Percentiles rank a stretch among this genome's conserved stretches.
These are phyloP conservation scores for Loris lydekkerianus DNA, from an alignment of 2,797 vertebrate genomes.

Conservation along the genomic window DNA sequence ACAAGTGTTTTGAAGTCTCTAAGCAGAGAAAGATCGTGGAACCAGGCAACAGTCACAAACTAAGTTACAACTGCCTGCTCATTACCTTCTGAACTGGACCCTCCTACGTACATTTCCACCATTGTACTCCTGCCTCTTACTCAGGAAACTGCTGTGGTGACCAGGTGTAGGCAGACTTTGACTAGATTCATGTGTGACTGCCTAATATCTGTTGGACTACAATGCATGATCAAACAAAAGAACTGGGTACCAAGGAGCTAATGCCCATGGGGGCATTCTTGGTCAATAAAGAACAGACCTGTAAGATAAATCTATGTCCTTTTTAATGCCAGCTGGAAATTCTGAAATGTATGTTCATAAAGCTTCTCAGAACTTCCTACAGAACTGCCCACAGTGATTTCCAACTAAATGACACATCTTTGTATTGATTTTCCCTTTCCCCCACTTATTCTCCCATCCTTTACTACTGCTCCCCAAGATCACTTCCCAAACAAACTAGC, in stretches of 20 bases:
- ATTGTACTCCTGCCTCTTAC: not conserved
- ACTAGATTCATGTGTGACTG: not conserved
- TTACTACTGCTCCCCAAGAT: not conserved
- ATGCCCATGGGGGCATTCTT: not conserved
- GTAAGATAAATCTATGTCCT: not conserved
- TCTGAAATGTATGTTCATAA: conserved; percentile 20
- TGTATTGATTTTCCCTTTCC: not conserved
- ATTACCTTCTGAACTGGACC: not conserved
- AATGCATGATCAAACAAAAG: not conserved
- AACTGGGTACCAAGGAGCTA: conserved; percentile 43
- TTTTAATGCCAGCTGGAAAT: not conserved
- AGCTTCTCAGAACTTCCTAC: not conserved
- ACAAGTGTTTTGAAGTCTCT: not conserved
- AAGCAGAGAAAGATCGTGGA: not conserved
- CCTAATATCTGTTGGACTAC: not conserved
- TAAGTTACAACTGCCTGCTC: not conserved
- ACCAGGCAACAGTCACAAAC: not conserved
- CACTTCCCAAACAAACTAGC: conserved; percentile 6
- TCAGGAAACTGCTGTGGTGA: not conserved
- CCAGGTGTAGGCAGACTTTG: not conserved
- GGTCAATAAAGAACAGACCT: not conserved
- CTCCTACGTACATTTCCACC: not conserved
- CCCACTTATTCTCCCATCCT: not conserved
- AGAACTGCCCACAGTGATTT: not conserved
- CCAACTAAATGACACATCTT: not conserved